Evolutionary conservation across 2,888 invertebrate genomes (phyloP).

Genomic region (Peribatodes rhomboidaria): DNA sequence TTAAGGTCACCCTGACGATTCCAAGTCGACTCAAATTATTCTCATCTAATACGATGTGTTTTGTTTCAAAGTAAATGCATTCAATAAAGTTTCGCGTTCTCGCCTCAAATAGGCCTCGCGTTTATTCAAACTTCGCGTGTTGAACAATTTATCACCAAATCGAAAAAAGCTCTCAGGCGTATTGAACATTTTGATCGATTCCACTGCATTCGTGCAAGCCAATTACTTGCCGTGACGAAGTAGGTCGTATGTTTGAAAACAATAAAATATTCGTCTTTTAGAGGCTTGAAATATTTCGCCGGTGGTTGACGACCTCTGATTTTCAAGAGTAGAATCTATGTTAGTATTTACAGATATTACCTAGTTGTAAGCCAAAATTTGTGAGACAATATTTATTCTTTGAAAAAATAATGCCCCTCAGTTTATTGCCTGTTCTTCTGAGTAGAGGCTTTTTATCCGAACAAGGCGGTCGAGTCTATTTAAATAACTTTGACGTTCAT

Average conservation of each 20-base stretch:
- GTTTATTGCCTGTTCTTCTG: too few species aligned
- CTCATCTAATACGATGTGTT: too few species aligned
- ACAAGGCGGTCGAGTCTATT: too few species aligned
- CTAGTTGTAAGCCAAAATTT: too few species aligned
- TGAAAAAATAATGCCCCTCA: too few species aligned
- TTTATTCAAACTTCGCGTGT: constrained; percentile 37
- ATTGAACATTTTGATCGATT: constrained; percentile 38
- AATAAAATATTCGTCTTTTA: constrained; percentile 27
- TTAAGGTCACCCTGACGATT: background rate
- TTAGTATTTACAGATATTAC: too few species aligned
- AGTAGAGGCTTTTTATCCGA: too few species aligned
- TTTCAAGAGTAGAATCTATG: too few species aligned
- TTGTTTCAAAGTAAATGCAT: background rate
- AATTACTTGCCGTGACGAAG: constrained; percentile 30
- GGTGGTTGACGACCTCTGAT: constrained; percentile 16
- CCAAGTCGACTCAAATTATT: too few species aligned
- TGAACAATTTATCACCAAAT: constrained; percentile 36
- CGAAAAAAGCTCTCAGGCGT: constrained; percentile 37
- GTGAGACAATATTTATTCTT: too few species aligned
- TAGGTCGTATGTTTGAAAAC: constrained; percentile 29
- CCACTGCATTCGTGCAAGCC: constrained; percentile 36
- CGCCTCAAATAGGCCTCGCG: constrained; percentile 16
- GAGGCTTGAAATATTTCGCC: constrained; percentile 8
- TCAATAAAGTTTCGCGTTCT: constrained; percentile 3
- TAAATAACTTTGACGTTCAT: too few species aligned